Evolutionary conservation across 2,797 vertebrate genomes (phyloP), one percentile per base, ranked within the genome.

Genomic region (Clarias pachynema): DNA sequence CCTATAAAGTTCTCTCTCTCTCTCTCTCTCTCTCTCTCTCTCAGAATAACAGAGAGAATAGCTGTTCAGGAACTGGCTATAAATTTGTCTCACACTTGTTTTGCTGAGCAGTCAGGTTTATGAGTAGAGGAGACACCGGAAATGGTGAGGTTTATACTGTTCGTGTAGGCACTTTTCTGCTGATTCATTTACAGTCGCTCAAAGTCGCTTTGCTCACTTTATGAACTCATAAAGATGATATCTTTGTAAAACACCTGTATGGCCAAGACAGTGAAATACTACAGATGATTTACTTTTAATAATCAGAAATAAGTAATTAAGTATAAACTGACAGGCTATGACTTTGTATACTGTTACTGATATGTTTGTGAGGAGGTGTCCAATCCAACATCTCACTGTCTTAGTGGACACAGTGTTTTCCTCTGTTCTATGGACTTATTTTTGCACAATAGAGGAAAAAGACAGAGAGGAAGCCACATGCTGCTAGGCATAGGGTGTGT

Each of bases 391-490:
- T 65, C 20, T 49, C n/a, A 74, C 57, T 24, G 26, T 34, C 29
- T 56, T 24, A 57, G 26, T 59, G 65, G 49, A 70, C 53, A 40
- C n/a, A 40, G 4, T 3, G 5, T 57, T 79, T 79, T 84, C 44
- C 44, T 57, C 63, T 69, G 20, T 79, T 73, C 31, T 31, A 1
- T 84, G 34, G 34, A 72, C 7, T 68, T 49, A 72, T 80, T 56
- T 56, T 79, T 84, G 24, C 31, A 72, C 66, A 85, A 85, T 80
- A 80, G 60, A 62, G 37, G 31, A 70, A 59, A 60, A 29, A 37
- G 66, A 80, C 65, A 79, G 66, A 62, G 56, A 62, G 84, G 84
- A 85, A 85, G 29, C 84, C 66, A 79, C 83, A 70, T 79, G 77
- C 77, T 79, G 84, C 20, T 85, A 70, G 34, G 18, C 56, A 72